Evolutionary conservation across 2,113 vertebrate genomes (phyloP).

Genomic region (Cyprinus carpio): DNA sequence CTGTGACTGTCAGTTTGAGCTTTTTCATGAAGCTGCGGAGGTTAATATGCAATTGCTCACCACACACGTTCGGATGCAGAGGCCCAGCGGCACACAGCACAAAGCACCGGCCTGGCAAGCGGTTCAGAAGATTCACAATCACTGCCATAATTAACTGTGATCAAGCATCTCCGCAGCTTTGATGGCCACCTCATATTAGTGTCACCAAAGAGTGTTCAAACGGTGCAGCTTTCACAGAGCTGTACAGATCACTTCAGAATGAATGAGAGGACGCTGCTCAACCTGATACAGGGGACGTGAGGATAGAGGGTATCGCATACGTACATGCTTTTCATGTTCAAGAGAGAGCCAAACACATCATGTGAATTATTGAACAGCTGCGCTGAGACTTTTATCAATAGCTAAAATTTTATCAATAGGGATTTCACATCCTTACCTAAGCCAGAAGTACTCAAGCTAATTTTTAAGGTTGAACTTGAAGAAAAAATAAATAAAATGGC

Average conservation of each 20-base stretch:
- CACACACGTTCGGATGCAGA: slow-evolving; percentile 30
- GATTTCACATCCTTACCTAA: slow-evolving; percentile 53
- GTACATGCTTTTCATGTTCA: slow-evolving; percentile 32
- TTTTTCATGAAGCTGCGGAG: background rate
- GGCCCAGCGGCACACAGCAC: slow-evolving; percentile 26
- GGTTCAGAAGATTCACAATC: slow-evolving; percentile 47
- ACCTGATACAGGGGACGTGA: slow-evolving; percentile 36
- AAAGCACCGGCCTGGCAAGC: slow-evolving; percentile 42
- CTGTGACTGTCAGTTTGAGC: slow-evolving; percentile 5
- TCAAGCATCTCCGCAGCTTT: slow-evolving; percentile 53
- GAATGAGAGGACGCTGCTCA: slow-evolving; percentile 40
- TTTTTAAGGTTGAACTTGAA: background rate
- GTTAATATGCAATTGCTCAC: slow-evolving; percentile 52
- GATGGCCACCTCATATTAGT: slow-evolving; percentile 56
- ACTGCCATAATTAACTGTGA: slow-evolving; percentile 54
- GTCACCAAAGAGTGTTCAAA: slow-evolving; percentile 55
- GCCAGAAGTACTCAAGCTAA: slow-evolving; percentile 15
- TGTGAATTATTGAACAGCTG: slow-evolving; percentile 51
- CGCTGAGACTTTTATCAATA: slow-evolving; percentile 33
- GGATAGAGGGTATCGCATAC: slow-evolving; percentile 43
- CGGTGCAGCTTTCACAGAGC: slow-evolving; percentile 9
- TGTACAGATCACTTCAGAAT: slow-evolving; percentile 29
- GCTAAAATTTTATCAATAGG: slow-evolving; percentile 9
- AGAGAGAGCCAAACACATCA: slow-evolving; percentile 13
- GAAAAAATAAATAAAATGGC: too few relatives aligned